A percentile compares a stretch with the other conserved stretches of the same genome.
phyloP scores from a whole-genome alignment of 2,888 invertebrate genomes.

The Cataglyphis albicans region DNA sequence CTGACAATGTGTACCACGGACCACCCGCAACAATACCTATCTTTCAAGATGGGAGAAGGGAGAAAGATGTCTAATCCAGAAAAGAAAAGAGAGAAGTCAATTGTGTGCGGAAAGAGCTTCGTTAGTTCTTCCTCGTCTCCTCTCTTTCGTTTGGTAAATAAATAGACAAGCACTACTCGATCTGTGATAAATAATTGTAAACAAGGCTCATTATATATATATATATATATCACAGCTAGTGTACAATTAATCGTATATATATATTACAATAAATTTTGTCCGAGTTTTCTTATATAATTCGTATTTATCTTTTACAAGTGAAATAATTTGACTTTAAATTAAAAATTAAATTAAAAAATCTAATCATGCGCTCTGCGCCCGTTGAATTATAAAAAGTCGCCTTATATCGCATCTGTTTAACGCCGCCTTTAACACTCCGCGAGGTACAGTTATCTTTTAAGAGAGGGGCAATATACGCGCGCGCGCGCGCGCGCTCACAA shows the following conservation, averaged over 20 bases:
- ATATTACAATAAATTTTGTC: background rate
- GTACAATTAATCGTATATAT: background rate
- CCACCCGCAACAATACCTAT: constrained; percentile 85
- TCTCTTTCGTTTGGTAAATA: background rate
- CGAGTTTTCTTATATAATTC: background rate
- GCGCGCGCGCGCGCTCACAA: constrained; percentile 28
- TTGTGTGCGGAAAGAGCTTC: constrained; percentile 46
- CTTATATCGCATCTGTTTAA: background rate
- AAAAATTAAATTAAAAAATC: background rate
- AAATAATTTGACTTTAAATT: background rate
- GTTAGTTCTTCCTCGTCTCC: background rate
- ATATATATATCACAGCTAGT: background rate
- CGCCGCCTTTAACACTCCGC: background rate
- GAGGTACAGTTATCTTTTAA: constrained; percentile 37
- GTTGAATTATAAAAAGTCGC: background rate
- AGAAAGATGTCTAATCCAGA: constrained; percentile 45
- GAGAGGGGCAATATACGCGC: constrained; percentile 32
- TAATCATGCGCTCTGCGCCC: background rate
- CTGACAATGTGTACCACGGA: constrained; percentile 85
- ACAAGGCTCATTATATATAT: no score
- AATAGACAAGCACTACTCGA: constrained; percentile 27
- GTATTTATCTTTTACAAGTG: background rate
- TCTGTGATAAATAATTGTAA: constrained; percentile 25
- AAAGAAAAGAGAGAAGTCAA: constrained; percentile 38
- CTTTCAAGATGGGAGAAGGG: constrained; percentile 77